Conservation (phyloP, 2,888 invertebrate species). For the Philopedon plagiatum region DNA sequence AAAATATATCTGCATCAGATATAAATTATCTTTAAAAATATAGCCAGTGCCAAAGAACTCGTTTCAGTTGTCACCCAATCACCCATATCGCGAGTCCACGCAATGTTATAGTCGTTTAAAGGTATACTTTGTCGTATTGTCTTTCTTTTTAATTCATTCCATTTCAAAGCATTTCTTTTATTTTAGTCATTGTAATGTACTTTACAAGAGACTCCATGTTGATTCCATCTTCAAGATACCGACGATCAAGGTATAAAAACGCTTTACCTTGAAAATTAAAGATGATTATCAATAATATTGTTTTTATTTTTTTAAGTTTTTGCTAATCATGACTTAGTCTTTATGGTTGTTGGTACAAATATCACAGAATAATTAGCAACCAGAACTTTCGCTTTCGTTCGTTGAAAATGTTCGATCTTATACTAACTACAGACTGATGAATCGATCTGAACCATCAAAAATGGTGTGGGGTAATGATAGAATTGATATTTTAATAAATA, state of each 20-base stretch:
- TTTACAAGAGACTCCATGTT: slow-evolving; percentile 30
- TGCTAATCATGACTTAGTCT: slow-evolving; percentile 8
- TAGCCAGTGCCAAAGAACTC: slow-evolving; percentile 27
- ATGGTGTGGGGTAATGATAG: no score
- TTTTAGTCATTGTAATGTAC: slow-evolving; percentile 40
- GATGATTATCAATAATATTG: slow-evolving; percentile 44
- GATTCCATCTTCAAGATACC: slow-evolving; percentile 52
- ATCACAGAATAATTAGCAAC: neutral
- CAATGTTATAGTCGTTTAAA: slow-evolving; percentile 28
- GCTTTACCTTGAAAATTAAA: slow-evolving; percentile 43
- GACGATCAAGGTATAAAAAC: slow-evolving; percentile 46
- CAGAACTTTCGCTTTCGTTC: no score
- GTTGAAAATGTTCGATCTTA: no score
- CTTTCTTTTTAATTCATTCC: slow-evolving; percentile 15
- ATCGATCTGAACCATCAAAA: no score
- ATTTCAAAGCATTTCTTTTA: slow-evolving; percentile 34
- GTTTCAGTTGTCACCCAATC: slow-evolving; percentile 38
- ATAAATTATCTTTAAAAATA: slow-evolving; percentile 41
- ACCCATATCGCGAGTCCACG: slow-evolving; percentile 27
- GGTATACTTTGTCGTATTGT: slow-evolving; percentile 41
- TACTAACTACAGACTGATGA: no score
- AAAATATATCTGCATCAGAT: slow-evolving; percentile 17
- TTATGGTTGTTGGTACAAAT: slow-evolving; percentile 9
- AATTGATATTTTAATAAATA: no score
- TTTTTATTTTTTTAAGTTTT: slow-evolving; percentile 23